Conservation (phyloP, 2,113 vertebrate species). For the Aythya baeri region DNA sequence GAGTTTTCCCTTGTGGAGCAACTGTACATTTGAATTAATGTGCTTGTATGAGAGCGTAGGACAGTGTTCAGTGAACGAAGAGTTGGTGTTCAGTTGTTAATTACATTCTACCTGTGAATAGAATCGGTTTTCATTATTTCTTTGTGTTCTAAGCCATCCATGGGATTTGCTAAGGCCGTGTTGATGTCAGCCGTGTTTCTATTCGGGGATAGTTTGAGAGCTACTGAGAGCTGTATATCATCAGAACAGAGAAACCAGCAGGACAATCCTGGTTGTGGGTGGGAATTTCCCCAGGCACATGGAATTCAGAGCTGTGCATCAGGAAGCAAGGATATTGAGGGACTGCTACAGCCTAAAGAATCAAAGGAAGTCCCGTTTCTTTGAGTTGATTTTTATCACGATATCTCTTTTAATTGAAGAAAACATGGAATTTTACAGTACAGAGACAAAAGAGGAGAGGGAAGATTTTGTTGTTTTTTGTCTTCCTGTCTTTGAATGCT, state of each 20-base stretch:
- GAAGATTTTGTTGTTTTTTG: neutral
- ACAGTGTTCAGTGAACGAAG: neutral
- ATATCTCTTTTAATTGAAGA: neutral
- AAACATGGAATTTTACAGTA: neutral
- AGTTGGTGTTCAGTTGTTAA: neutral
- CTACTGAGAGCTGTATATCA: neutral
- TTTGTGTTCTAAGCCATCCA: rapidly evolving
- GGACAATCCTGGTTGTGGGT: neutral
- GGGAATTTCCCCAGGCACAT: neutral
- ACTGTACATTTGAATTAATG: neutral
- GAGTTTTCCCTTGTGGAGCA: neutral
- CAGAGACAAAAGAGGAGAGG: neutral
- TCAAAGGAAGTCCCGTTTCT: neutral
- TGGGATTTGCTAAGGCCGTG: neutral
- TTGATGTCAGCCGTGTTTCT: neutral
- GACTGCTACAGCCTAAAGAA: neutral
- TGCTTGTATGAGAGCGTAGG: neutral
- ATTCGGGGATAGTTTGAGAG: neutral
- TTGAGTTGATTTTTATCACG: neutral
- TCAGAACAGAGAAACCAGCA: neutral
- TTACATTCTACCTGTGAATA: neutral
- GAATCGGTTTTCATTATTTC: neutral
- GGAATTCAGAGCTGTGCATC: neutral
- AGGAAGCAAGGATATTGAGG: neutral
- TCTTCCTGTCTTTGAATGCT: neutral